Conservation (phyloP, 1,140 invertebrate genomes). For the Drosophila pruinosa region DNA sequence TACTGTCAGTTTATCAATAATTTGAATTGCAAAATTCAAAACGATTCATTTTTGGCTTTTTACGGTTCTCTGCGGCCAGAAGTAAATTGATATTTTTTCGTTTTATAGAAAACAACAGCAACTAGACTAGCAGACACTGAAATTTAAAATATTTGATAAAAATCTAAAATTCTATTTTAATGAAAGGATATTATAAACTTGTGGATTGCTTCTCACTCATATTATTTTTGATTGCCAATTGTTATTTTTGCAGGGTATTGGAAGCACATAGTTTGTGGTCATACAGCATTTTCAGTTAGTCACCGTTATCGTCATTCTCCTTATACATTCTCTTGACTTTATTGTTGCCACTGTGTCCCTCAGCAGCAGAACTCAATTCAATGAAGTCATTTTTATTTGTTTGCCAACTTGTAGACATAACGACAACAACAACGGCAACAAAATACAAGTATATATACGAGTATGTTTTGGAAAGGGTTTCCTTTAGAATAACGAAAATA, state of each 20-base stretch:
- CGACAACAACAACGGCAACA: conserved; percentile 38
- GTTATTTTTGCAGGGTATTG: not conserved
- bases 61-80: conserved; percentile 46
- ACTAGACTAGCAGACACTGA: not conserved
- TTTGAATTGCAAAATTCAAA: conserved; percentile 61
- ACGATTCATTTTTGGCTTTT: conserved; percentile 17
- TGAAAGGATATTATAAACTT: not conserved
- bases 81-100: conserved; percentile 37
- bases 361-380: conserved; percentile 67
- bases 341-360: conserved; percentile 9
- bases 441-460: conserved; percentile 15
- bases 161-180: not conserved
- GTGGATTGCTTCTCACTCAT: not conserved
- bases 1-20: conserved; percentile 65
- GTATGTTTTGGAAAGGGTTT: conserved; percentile 67
- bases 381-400: conserved; percentile 79
- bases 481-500: conserved; percentile 21
- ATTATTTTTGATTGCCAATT: not conserved
- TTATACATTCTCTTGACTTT: not conserved
- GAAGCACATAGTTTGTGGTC: not conserved
- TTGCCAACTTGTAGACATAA: conserved; percentile 65
- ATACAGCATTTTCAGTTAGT: conserved; percentile 21
- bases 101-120: conserved; percentile 30
- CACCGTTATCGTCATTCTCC: conserved; percentile 19
- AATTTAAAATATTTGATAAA: not conserved